Evolutionary conservation across 2,797 vertebrate genomes (phyloP), one percentile per base, ranked within the genome.

Genomic region (Meriones psammophilus): DNA sequence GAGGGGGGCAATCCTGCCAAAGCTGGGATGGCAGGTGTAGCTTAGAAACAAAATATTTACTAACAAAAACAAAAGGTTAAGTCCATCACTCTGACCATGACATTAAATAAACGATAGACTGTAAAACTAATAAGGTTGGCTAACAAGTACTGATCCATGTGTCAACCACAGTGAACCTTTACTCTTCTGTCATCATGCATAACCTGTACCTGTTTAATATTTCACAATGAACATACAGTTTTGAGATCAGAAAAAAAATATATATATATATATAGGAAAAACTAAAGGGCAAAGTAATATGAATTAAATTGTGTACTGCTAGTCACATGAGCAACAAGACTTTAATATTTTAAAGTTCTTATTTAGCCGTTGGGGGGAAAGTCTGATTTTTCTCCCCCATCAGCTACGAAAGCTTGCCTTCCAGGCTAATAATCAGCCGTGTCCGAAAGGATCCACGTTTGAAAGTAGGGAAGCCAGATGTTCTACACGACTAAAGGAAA

Each of bases 71-170:
- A 94, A 66, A 18, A 69, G 71, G 54, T 77, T 58, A 94, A 92
- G 91, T 95, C 42, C 56, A 85, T 74, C 42, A 71, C 10, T 36
- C 73, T 71, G 73, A 58, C 42, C n/a, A 42, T 33, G 71, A 58
- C 13, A 95, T 90, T 56, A 94, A 95, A 93, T 83, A 50, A n/a
- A 50, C 36, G 88, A 36, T 54, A 94, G 60, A 62, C 22, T 18
- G 92, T 89, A 74, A 87, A 95, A 92, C 62, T 8, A 92, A 60
- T 9, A 93, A 73, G 24, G 56, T 3, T 95, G 46, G 83, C 80
- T 77, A 94, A 74, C 10, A 79, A 90, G 28, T 85, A 56, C 50
- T 79, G 81, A 92, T 50, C 78, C 36, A 46, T 85, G 56, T 36
- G 71, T 8, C 76, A 42, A 68, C 54, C 33, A 58, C 78, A 8